Percentiles rank a stretch among this genome's conserved stretches.
Evolutionary conservation across 2,888 invertebrate genomes (phyloP).

Genomic region (Drosophila hamatofila): DNA sequence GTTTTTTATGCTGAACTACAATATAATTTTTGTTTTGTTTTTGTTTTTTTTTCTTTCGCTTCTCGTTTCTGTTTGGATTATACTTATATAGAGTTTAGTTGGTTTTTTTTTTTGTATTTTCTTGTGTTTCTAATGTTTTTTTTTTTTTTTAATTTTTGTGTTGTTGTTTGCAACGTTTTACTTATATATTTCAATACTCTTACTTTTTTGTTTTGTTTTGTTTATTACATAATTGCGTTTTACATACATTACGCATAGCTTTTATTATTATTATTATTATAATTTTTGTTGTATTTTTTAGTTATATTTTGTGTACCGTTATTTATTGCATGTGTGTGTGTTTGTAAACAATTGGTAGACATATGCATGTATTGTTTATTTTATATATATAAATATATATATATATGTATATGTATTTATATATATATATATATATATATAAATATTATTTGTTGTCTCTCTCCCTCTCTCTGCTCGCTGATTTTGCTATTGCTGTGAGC

Average conservation of each 20-base stretch:
- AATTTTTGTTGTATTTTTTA: conserved; percentile 14
- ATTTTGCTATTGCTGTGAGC: conserved; percentile 35
- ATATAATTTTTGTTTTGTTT: conserved; percentile 69
- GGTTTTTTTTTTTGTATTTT: conserved; percentile 10
- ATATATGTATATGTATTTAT: conserved; percentile 20
- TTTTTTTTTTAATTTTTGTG: conserved; percentile 17
- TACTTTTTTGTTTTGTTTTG: conserved; percentile 37
- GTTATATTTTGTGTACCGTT: conserved; percentile 33
- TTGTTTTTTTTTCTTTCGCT: conserved; percentile 39
- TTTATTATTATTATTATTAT: conserved; percentile 8
- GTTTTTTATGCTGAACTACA: conserved; percentile 75
- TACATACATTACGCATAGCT: conserved; percentile 49
- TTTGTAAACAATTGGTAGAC: conserved; percentile 41
- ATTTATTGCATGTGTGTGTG: conserved; percentile 35
- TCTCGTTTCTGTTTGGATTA: conserved; percentile 60
- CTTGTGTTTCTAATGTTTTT: conserved; percentile 14
- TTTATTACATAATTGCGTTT: conserved; percentile 61
- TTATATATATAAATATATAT: conserved; percentile 22
- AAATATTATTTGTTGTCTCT: conserved; percentile 20
- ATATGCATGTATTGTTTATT: conserved; percentile 16
- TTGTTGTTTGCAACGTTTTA: conserved; percentile 51
- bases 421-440: conserved; percentile 15
- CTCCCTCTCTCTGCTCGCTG: conserved; percentile 18
- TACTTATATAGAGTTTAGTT: conserved; percentile 42
- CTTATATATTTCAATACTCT: conserved; percentile 73